Evolutionary conservation across 2,113 vertebrate species (phyloP), one percentile per base, ranked within the genome.

Genomic region (Sterna hirundo): DNA sequence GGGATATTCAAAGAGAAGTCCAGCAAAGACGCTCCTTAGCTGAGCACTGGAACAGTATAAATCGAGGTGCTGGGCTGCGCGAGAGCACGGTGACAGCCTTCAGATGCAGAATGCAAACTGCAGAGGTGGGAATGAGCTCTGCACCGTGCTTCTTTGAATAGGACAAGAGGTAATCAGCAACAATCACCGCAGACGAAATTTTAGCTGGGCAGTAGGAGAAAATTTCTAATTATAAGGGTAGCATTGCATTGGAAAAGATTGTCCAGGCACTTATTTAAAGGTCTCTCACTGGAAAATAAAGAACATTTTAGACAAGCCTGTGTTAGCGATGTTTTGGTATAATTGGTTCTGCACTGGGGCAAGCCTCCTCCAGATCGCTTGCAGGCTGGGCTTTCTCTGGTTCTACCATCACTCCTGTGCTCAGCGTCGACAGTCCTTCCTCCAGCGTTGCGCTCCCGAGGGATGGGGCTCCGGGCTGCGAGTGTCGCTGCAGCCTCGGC

Each of bases 11-110:
- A 10, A 17, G 15, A 40, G 11, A 15, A 47, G 44, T 13, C 29
- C 76, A 42, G 57, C 29, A 32, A 12, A 20, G 21, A 0, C 9
- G 27, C 30, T 58, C 51, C 62, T 14, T 11, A 6, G 58, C 70
- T 55, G 9, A 11, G 82, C 38, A 3, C 38, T 21, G 62, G 34
- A 6, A 2, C 9, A 2, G 69, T 4, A 2, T 4, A 4, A 46
- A 6, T 6, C 2, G 70, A 10, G 82, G 46, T 6, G 32, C 46
- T 54, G 66, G 18, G 40, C 85, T 30, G 70, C 8, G 69, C 1
- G 26, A 12, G 13, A 0, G 12, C 42, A 0, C 5, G 36, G 66
- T 11, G 4, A 15, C 46, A 1, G 21, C 11, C 60, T 32, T 25
- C 40, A 13, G 1, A 5, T 7, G 61, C 13, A 1, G 12, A 3